Conservation (phyloP, 2,797 vertebrate genomes). For the Rhinoraja longicauda region DNA sequence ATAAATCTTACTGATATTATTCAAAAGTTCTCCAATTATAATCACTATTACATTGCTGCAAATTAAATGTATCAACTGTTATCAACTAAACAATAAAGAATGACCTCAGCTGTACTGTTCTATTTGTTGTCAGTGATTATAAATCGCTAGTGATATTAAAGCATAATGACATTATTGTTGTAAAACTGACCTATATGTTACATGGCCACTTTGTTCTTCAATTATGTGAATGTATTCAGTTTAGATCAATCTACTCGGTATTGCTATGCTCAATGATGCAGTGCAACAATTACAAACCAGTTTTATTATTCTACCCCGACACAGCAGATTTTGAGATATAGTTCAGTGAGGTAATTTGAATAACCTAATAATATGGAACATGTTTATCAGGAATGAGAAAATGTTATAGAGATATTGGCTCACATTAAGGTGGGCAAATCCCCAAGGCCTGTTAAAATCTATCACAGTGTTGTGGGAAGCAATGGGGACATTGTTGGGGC, state of each 20-base stretch:
- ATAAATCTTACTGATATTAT: not conserved
- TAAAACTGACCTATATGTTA: not conserved
- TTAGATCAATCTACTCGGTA: not conserved
- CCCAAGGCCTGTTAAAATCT: too few relatives aligned
- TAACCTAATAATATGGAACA: too few relatives aligned
- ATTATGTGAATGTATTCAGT: not conserved
- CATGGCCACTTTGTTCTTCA: not conserved
- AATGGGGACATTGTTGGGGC: too few relatives aligned
- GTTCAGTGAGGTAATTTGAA: not conserved
- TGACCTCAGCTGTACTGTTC: not conserved
- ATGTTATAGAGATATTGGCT: too few relatives aligned
- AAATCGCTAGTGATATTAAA: not conserved
- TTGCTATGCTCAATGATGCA: not conserved
- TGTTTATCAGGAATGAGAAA: too few relatives aligned
- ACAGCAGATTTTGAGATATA: not conserved
- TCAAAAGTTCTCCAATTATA: conserved; percentile 13
- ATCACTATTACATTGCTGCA: not conserved
- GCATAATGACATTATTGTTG: not conserved
- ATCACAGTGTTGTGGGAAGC: too few relatives aligned
- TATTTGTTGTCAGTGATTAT: conserved; percentile 14
- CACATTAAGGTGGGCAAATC: too few relatives aligned
- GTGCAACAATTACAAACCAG: not conserved
- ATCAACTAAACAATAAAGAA: conserved; percentile 23
- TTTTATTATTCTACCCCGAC: not conserved
- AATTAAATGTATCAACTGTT: conserved; percentile 9